Evolutionary conservation across 2,113 vertebrate genomes (phyloP).

Genomic region (Grus americana): DNA sequence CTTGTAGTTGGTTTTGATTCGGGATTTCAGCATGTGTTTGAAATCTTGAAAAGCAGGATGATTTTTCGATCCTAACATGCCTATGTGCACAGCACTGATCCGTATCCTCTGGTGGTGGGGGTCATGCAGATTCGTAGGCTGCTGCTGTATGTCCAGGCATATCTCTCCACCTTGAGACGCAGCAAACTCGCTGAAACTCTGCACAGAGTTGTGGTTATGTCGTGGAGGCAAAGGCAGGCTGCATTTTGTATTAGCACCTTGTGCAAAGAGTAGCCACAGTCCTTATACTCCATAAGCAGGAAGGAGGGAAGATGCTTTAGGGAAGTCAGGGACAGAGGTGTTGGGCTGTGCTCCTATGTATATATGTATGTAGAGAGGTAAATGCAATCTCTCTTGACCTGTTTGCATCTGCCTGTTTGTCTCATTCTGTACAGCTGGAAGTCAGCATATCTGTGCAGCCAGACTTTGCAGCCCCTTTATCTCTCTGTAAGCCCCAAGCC

Average conservation of each 20-base stretch:
- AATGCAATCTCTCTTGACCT: neutral
- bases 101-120: neutral
- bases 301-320: neutral
- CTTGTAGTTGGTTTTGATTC: neutral
- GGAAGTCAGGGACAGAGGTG: neutral
- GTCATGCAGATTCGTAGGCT: too few species aligned
- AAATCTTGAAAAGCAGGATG: neutral
- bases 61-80: neutral
- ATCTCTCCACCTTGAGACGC: neutral
- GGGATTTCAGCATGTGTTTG: neutral
- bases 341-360: accelerated
- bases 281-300: neutral
- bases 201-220: neutral
- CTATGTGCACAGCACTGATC: neutral
- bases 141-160: neutral
- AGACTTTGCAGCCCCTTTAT: constrained; percentile 61
- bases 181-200: neutral
- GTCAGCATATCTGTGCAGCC: constrained; percentile 16
- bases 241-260: neutral
- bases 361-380: neutral
- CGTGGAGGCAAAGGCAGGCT: neutral
- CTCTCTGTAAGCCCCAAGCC: constrained; percentile 42
- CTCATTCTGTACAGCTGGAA: constrained; percentile 1
- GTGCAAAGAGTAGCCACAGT: neutral
- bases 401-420: neutral